Base-by-base conservation (phyloP, 2,888 invertebrate genomes). In the Nomada hirtipes region DNA sequence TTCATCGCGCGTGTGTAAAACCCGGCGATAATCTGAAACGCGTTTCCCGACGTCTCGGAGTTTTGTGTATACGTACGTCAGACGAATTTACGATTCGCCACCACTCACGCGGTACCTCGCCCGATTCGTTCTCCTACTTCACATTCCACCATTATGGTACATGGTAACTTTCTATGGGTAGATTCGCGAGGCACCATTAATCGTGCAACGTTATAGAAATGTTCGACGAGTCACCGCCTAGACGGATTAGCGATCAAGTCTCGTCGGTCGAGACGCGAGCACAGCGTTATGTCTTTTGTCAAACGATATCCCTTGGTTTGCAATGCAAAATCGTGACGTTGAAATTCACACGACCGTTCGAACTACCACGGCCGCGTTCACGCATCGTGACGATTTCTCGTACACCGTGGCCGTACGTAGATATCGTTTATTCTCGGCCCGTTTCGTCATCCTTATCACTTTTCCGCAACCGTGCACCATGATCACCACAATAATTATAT, bases 401-500 rank as follows among this genome's bases (percentile, higher is more conserved):
- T 15, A 11, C 67, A 64, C n/a, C 64, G 15, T n/a, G 23, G 53
- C 47, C 29, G 29, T 47, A 72, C 59, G 50, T 18, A 18, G 69
- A 74, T 73, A 70, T 73, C 83, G 73, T 79, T 84, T 76, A 74
- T 76, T 76, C 67, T 52, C 67, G 69, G 20, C 60, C 47, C 18
- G 47, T 76, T 63, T 63, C 69, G 69, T 79, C 76, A 75, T 76
- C 29, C 64, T 84, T 84, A 84, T 84, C 84, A 68, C 68, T 71
- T 71, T 71, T 52, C 79, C 79, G 67, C 63, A 50, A 53, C 29
- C 68, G 72, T 55, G 29, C 50, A 55, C 50, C 77, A 36, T 53
- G n/a, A 65, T n/a, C 50, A 55, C 26, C 65, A 44, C 26, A 23
- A 23, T 23, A 23, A 57, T 13, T 53, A 20, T 23, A 55, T 55